phyloP scores from a whole-genome alignment of 2,113 vertebrate species.

The Tupaia tana region DNA sequence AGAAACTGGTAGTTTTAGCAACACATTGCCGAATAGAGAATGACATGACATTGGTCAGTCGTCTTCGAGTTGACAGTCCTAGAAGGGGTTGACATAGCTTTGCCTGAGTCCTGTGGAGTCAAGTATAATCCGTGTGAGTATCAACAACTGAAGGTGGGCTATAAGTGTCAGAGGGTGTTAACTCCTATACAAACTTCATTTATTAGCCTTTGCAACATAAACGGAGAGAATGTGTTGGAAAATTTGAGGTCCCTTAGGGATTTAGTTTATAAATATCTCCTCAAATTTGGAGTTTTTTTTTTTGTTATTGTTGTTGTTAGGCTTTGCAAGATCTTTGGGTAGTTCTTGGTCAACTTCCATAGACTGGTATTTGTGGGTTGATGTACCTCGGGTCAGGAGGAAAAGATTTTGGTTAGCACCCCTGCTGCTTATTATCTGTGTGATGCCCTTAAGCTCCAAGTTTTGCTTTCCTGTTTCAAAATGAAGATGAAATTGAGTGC shows the following conservation, averaged over 20 bases:
- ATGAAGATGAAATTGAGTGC: neutral
- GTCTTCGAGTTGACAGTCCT: neutral
- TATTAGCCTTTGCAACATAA: neutral
- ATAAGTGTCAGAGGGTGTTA: neutral
- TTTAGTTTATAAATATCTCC: neutral
- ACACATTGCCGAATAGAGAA: neutral
- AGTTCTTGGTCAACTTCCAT: neutral
- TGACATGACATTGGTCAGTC: neutral
- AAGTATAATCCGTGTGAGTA: neutral
- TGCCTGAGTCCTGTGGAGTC: neutral
- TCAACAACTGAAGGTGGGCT: neutral
- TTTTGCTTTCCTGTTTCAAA: slow-evolving; percentile 37
- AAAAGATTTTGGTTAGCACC: neutral
- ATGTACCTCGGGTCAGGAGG: neutral
- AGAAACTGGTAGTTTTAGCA: neutral
- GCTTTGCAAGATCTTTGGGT: neutral
- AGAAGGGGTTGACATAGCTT: neutral
- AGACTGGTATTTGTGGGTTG: neutral
- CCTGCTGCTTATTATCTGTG: neutral
- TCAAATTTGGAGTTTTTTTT: neutral
- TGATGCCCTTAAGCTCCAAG: neutral
- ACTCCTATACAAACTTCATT: neutral
- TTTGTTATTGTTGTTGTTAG: neutral
- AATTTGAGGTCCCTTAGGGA: neutral
- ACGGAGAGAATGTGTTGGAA: neutral